Evolutionary conservation across 2,113 vertebrate species (phyloP), one percentile per base, ranked within the genome.

Genomic region (Neolamprologus caudopunctatus): DNA sequence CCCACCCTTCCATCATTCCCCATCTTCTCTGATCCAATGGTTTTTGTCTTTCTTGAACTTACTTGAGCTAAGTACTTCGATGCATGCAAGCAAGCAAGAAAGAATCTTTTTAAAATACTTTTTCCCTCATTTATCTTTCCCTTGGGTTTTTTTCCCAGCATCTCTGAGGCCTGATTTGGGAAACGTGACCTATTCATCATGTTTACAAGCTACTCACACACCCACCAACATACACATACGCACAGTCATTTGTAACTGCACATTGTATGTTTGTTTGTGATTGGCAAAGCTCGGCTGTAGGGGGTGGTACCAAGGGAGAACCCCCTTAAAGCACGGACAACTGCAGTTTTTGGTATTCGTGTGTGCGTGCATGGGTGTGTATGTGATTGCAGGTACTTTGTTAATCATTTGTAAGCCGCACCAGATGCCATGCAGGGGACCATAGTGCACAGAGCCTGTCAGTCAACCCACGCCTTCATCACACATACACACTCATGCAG

Each of bases 351-450:
- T 66, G 28, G 55, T 31, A 61, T 88, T 37, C 2, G 61, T 55
- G 33, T 83, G 51, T 83, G 75, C 42, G 57, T 61, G 63, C 42
- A 51, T 47, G 47, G 85, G 85, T 88, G 50, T 71, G 26, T 58
- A 31, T 91, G 86, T 85, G 91, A 92, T 92, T 92, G 91, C 78
- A 85, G 83, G 89, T 93, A 93, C 91, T 95, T 94, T 94, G 94
- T 93, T 95, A 93, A 93, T 96, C 91, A 94, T 95, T 96, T 96
- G 94, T 96, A 95, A 96, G 91, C 87, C 88, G 71, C 81, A 86
- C 71, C 92, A 95, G 95, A 95, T 93, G 95, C 87, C 89, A 90
- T 79, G 86, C 89, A 89, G 84, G 86, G 86, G 88, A 84, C 47
- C 86, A 86, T 6, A 79, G 87, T 84, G 85, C 73, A 26, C 21